Base-by-base conservation (phyloP, 2,888 invertebrate species). In the Oxyscelio sp. region DNA sequence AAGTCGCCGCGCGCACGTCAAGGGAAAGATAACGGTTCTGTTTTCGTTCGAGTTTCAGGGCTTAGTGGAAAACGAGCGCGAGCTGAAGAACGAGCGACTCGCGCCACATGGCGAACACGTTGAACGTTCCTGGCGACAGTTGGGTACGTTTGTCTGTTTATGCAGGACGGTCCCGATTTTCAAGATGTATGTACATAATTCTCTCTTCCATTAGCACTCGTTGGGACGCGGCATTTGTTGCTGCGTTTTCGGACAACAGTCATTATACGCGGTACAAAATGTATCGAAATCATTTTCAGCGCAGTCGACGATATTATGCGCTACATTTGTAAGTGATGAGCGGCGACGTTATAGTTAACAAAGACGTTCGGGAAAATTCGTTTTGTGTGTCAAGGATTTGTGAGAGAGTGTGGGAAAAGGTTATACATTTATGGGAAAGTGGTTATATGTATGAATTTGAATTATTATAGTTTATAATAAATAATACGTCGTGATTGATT, bases 71-170 rank as follows among this genome's bases (percentile, higher is more conserved):
- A 77, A 73, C 80, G 81, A 77, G 68, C 74, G 70, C 70, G 59
- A 61, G 66, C 48, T 48, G 68, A 77, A 74, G 71, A 77, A 80
- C 66, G 71, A 80, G 21, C 70, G 68, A 65, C 52, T 68, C 83
- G 66, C 82, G 54, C 84, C 86, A 87, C 84, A 87, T 85, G 86
- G 86, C 75, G 80, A 85, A 74, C 86, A 87, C 85, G 74, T 83
- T 85, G 59, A 73, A 83, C 31, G 27, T 45, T 79, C 74, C 22
- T 56, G 81, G 81, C 75, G 81, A 82, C 82, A 81, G 78, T 85
- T 79, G 27, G 75, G 56, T 43, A 68, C 66, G 77, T 77, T 66
- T 61, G 71, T 81, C 78, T 85, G 73, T 75, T 87, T 85, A 80
- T 78, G 61, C 85, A 79, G 83, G 79, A 87, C 81, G 83, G 65